Evolutionary conservation across 2,888 invertebrate genomes (phyloP).

Genomic region (Terebella lapidaria): DNA sequence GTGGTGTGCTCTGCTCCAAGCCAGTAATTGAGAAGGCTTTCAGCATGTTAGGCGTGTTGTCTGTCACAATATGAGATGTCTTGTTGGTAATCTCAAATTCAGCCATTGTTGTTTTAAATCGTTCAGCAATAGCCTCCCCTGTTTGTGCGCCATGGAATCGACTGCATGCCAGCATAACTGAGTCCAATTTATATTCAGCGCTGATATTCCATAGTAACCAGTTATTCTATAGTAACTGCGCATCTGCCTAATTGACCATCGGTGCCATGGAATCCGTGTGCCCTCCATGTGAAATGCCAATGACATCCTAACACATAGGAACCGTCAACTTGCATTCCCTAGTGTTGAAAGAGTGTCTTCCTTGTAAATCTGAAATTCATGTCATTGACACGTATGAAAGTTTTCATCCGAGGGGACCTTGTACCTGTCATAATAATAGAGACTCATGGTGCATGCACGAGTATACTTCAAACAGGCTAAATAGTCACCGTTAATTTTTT

Average conservation of each 20-base stretch:
- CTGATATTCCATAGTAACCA: background rate
- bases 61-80: background rate
- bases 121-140: background rate
- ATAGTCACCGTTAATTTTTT: no score
- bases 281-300: no score
- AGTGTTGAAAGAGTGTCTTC: no score
- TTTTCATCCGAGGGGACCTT: no score
- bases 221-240: background rate
- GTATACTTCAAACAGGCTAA: no score
- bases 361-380: no score
- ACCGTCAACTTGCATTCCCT: no score
- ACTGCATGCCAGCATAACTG: background rate
- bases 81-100: background rate
- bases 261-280: no score
- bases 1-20: background rate
- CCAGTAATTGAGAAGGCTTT: background rate
- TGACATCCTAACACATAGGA: no score
- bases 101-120: background rate
- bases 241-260: background rate
- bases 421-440: no score
- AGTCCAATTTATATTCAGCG: background rate
- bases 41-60: background rate
- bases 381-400: no score
- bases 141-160: background rate
- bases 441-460: no score